Evolutionary conservation across 2,888 invertebrate species (phyloP).

Genomic region (Drosophila birchii): DNA sequence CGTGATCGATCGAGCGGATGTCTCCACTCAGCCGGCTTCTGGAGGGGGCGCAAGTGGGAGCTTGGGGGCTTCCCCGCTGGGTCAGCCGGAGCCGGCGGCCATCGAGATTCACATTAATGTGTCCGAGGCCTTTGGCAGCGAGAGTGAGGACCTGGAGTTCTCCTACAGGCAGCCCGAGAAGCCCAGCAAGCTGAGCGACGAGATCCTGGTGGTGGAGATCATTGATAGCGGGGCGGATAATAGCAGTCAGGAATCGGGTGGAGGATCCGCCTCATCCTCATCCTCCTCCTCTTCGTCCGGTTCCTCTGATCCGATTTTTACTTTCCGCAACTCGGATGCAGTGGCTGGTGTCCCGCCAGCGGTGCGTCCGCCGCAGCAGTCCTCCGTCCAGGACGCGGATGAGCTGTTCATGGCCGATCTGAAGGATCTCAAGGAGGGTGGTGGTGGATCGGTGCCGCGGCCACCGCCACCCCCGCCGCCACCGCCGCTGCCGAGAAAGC

Average conservation of each 20-base stretch:
- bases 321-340: constrained; percentile 64
- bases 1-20: constrained; percentile 81
- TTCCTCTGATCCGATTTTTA: constrained; percentile 71
- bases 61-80: constrained; percentile 36
- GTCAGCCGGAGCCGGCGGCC: constrained; percentile 82
- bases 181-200: constrained; percentile 75
- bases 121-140: constrained; percentile 82
- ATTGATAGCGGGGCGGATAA: constrained; percentile 77
- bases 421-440: constrained; percentile 66
- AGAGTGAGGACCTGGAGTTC: constrained; percentile 83
- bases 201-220: constrained; percentile 84
- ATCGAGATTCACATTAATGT: constrained; percentile 84
- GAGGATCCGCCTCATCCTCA: not conserved
- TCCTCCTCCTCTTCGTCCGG: constrained; percentile 30
- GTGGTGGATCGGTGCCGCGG: constrained; percentile 44
- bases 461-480: constrained; percentile 76
- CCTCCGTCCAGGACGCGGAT: constrained; percentile 66
- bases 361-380: constrained; percentile 60
- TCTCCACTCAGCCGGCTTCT: constrained; percentile 79
- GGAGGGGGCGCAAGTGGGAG: constrained; percentile 29
- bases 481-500: constrained; percentile 65
- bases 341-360: constrained; percentile 54
- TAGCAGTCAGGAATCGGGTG: constrained; percentile 73
- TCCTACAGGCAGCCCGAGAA: constrained; percentile 79
- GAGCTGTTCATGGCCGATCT: constrained; percentile 82